Conservation (phyloP, 1,140 invertebrate species). For the Conus betulinus region DNA sequence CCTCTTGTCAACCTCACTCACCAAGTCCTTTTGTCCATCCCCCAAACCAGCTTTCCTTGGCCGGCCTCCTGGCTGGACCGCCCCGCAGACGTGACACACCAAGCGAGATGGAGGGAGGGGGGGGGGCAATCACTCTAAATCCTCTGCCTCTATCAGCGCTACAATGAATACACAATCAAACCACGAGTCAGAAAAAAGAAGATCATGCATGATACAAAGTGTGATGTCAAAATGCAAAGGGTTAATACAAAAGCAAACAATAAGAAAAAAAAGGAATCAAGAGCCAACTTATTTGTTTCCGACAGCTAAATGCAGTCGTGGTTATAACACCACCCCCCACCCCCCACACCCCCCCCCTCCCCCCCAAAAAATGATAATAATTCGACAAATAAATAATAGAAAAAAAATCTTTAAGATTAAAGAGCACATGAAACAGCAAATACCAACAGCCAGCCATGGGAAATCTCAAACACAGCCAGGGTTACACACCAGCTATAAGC, state of each 20-base stretch:
- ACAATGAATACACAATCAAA: slow-evolving; percentile 37
- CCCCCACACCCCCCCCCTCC: too few species aligned
- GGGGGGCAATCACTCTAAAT: slow-evolving; percentile 37
- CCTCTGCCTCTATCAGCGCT: slow-evolving; percentile 40
- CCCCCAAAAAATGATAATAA: too few species aligned
- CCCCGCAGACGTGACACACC: neutral
- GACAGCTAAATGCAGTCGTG: too few species aligned
- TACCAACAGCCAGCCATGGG: too few species aligned
- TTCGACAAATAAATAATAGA: neutral
- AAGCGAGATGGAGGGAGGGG: slow-evolving; percentile 3
- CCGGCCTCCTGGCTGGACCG: neutral
- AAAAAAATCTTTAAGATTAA: too few species aligned
- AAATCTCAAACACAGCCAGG: neutral
- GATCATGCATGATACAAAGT: neutral
- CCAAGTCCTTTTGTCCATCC: too few species aligned
- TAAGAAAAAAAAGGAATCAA: neutral
- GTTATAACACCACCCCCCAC: too few species aligned
- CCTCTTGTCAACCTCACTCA: neutral
- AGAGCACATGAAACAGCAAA: too few species aligned
- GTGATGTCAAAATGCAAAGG: neutral
- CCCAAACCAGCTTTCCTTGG: too few species aligned
- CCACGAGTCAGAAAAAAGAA: slow-evolving; percentile 21
- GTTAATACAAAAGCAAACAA: neutral
- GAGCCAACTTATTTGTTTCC: neutral
- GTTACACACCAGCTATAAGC: neutral